Evolutionary conservation across 2,113 vertebrate species (phyloP).

Genomic region (Menidia beryllina): DNA sequence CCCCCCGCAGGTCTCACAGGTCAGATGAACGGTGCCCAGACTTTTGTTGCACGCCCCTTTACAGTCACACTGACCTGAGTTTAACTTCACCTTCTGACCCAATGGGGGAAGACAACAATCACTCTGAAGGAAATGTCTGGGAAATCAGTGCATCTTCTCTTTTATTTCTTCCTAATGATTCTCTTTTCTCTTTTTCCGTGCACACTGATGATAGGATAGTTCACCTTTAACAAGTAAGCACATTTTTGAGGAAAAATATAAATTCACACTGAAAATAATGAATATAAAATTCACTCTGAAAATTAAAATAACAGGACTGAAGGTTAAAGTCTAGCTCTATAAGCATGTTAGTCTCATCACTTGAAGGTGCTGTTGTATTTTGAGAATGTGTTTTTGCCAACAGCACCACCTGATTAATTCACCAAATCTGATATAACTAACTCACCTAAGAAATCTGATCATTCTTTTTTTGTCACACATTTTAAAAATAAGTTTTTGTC

Average conservation of each 20-base stretch:
- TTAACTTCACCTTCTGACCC: conserved; percentile 22
- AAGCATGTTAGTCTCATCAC: conserved; percentile 45
- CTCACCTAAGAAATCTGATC: conserved; percentile 18
- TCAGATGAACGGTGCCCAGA: conserved; percentile 69
- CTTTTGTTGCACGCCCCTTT: conserved; percentile 64
- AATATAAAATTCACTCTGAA: neutral
- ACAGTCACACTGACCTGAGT: conserved; percentile 22
- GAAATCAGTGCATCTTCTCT: conserved; percentile 30
- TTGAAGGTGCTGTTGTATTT: conserved; percentile 1
- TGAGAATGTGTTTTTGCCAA: conserved; percentile 1
- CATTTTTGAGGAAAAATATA: conserved; percentile 1
- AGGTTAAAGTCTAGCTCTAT: conserved; percentile 10
- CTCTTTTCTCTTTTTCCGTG: conserved; percentile 52
- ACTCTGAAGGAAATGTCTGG: conserved; percentile 4
- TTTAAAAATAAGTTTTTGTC: neutral
- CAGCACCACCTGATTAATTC: conserved; percentile 9
- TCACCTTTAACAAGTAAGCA: conserved; percentile 72
- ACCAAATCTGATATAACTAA: conserved; percentile 48
- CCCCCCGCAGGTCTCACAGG: conserved; percentile 77
- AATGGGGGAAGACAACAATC: conserved; percentile 12
- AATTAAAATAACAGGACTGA: neutral
- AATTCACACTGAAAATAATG: neutral
- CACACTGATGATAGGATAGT: conserved; percentile 60
- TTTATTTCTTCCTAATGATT: conserved; percentile 27
- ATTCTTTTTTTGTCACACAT: neutral